phyloP scores from a whole-genome alignment of 2,113 vertebrate species.

The Lutjanus erythropterus region DNA sequence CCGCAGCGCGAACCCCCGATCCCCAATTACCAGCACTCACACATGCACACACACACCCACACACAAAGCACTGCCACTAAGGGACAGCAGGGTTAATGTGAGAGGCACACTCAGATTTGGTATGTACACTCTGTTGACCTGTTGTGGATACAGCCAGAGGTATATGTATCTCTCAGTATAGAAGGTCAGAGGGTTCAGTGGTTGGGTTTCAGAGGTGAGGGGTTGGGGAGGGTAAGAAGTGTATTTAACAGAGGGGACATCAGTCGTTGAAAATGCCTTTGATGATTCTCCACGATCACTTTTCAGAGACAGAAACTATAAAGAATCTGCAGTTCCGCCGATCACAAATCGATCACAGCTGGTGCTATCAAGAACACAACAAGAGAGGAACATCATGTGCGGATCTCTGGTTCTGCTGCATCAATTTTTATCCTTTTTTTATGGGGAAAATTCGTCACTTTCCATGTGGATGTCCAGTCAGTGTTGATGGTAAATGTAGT shows the following conservation, averaged over 20 bases:
- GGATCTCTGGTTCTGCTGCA: too few relatives aligned
- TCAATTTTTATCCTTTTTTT: too few relatives aligned
- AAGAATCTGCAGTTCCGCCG: neutral
- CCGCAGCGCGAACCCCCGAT: conserved; percentile 59
- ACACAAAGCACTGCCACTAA: neutral
- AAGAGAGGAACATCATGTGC: neutral
- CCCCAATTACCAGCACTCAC: conserved; percentile 59
- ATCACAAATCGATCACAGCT: neutral
- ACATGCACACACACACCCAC: neutral
- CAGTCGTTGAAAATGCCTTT: too few relatives aligned
- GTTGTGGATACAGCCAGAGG: conserved; percentile 6
- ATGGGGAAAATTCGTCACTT: too few relatives aligned
- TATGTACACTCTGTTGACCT: neutral
- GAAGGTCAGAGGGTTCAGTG: too few relatives aligned
- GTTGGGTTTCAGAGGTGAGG: neutral
- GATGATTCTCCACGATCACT: too few relatives aligned
- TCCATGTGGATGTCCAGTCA: too few relatives aligned
- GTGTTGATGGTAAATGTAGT: too few relatives aligned
- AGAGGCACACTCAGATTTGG: conserved; percentile 15
- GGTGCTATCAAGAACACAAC: too few relatives aligned
- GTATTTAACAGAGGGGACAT: too few relatives aligned
- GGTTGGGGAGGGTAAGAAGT: too few relatives aligned
- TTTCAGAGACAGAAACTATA: neutral
- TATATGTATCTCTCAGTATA: neutral
- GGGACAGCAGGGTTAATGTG: conserved; percentile 57